Conservation (phyloP, 2,797 vertebrate genomes). For the Setipinna tenuifilis region DNA sequence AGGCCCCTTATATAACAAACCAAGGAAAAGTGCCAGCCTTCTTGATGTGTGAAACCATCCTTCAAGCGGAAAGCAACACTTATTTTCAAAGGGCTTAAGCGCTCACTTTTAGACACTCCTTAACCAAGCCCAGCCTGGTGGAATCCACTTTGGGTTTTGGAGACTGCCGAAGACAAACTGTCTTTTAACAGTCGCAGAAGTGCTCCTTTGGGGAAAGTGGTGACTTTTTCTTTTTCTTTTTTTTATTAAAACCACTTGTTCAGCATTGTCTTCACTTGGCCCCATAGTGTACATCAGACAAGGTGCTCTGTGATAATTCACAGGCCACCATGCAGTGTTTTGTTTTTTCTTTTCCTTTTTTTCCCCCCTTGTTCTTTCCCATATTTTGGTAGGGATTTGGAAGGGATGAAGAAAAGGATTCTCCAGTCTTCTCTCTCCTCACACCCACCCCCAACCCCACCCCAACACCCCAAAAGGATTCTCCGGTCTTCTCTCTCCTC, state of each 20-base stretch:
- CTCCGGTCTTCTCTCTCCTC: constrained; percentile 56
- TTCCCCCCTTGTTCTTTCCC: constrained; percentile 47
- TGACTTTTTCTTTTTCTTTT: constrained; percentile 55
- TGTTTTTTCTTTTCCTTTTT: constrained; percentile 48
- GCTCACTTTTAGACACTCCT: constrained; percentile 44
- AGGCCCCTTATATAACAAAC: background rate
- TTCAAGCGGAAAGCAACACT: background rate
- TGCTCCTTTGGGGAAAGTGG: constrained; percentile 68
- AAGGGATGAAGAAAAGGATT: constrained; percentile 53
- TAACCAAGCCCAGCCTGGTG: constrained; percentile 61
- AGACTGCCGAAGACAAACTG: constrained; percentile 69
- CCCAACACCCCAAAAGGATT: constrained; percentile 53
- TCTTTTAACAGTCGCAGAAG: constrained; percentile 72
- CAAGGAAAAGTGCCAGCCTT: background rate
- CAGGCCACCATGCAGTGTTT: constrained; percentile 55
- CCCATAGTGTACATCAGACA: constrained; percentile 63
- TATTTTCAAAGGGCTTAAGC: background rate
- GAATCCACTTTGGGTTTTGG: constrained; percentile 46
- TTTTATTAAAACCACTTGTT: constrained; percentile 76
- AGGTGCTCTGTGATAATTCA: constrained; percentile 71
- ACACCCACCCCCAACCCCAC: constrained; percentile 60
- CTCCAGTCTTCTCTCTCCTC: constrained; percentile 56
- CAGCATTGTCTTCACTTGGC: constrained; percentile 58
- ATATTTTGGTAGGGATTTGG: constrained; percentile 46
- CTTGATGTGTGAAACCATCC: background rate